Evolutionary conservation across 2,113 vertebrate genomes (phyloP), one percentile per base, ranked within the genome.

Genomic region (Phaethon lepturus): DNA sequence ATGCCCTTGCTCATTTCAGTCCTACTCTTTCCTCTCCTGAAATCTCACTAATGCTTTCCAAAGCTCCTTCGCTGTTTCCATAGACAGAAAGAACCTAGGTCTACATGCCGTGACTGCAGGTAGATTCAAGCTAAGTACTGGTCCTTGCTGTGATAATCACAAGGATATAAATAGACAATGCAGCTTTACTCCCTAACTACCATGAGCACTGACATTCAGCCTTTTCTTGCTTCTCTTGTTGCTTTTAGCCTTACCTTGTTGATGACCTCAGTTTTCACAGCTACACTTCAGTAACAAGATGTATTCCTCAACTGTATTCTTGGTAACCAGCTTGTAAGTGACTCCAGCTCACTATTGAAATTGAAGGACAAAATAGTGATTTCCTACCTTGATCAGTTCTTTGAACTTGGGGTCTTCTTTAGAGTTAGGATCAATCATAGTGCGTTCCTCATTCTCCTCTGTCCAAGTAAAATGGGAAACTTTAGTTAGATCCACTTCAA

Each of bases 391-490:
- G 90, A 99, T 97, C 31, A 99, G 98, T 45, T 99, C 99, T 98
- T 99, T 99, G 96, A 99, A 99, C 84, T 99, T 99, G 68, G 98
- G 98, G 78, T 99, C 98, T 13, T 99, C 99, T 95, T 98, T 98
- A 7, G 99, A 99, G 42, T 97, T 98, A 20, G 99, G 99, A 94
- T 99, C 99, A 12, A 99, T 98, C 99, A 99, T 99, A 4, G 97
- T 99, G 71, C 99, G 99, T 25, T 99, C 99, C 42, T 99, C 99
- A 29, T 99, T 99, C 96, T 99, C 99, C 97, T 99, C 99, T 99
- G 98, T n/a, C 14, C 26, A 84, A 88, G 68, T 8, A 93, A 74
- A 93, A 97, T 11, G 50, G 45, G 64, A 89, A 83, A 60, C 9
- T 13, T 72, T 2, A 15, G 80, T 95, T 50, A 97, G 90, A 44